Evolutionary conservation across 2,888 invertebrate genomes (phyloP), one percentile per base, ranked within the genome.

Genomic region (Dasysyrphus tricinctus): DNA sequence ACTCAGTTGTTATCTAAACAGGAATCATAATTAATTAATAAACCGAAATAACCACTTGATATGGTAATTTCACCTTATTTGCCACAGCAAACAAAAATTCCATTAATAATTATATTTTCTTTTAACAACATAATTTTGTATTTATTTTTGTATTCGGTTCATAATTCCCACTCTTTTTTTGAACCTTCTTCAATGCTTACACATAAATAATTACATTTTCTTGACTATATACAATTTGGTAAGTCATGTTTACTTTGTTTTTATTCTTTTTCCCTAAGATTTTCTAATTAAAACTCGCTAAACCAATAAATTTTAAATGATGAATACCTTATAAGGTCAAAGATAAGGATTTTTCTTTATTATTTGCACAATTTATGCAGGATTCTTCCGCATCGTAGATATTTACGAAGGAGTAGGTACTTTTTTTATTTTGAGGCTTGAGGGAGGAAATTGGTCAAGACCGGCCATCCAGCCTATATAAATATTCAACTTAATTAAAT

Each of bases 281-380:
- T 75, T 75, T 65, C 54, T 75, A 75, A 75, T 75, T 65, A 65
- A 75, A 65, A 75, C 34, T 56, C 44, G 42, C 44, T 51, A 75
- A 75, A 65, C 75, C 54, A 51, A 67, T 67, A 67, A 69, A 69
- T 75, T 54, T 65, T 56, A 75, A 75, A 75, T 65, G 75, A 42
- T 65, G 65, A 75, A 75, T 75, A 75, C 54, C 54, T 75, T 65
- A 75, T 54, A 29, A 75, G 63, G 54, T 39, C 54, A 75, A 65
- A 61, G 63, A 75, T 75, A 69, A 69, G 69, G 29, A 69, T 69
- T 24, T 69, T 63, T 16, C 11, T 4, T 69, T 54, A 51, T 67
- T 51, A 67, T 34, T 69, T 39, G 9, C 24, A 24, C 37, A 69
- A 69, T 69, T 69, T 69, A 69, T 69, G 51, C 69, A 54, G 69